phyloP scores from a whole-genome alignment of 2,888 invertebrate species.

The Stenchaetothrips biformis region DNA sequence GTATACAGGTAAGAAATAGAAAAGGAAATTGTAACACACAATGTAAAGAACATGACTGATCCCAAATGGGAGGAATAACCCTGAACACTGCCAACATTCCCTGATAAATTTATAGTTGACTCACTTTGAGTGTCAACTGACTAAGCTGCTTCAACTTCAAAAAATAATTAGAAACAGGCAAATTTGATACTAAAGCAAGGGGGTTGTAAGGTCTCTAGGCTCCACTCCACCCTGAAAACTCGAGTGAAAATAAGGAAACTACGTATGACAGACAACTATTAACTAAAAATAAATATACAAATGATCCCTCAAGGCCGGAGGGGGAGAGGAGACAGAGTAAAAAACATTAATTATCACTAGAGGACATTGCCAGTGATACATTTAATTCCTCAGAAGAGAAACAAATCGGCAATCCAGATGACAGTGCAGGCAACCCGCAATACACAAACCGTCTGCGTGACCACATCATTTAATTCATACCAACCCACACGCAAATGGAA shows the following conservation, averaged over 20 bases:
- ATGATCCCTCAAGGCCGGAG: background rate
- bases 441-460: slow-evolving; percentile 4
- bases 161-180: background rate
- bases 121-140: background rate
- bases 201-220: background rate
- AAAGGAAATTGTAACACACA: background rate
- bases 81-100: slow-evolving; percentile 3
- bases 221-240: slow-evolving; percentile 2
- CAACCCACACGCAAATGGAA: slow-evolving; percentile 24
- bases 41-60: background rate
- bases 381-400: background rate
- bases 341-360: background rate
- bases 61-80: slow-evolving; percentile 7
- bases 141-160: background rate
- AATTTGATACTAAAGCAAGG: background rate
- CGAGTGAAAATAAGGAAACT: background rate
- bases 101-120: background rate
- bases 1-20: background rate
- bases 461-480: slow-evolving; percentile 1
- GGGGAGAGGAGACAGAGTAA: background rate
- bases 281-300: slow-evolving; percentile 23
- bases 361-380: background rate
- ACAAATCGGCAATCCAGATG: background rate
- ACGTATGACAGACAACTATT: slow-evolving; percentile 7
- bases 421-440: slow-evolving; percentile 8